phyloP scores from a whole-genome alignment of 2,797 vertebrate genomes.

The Geotrypetes seraphini region DNA sequence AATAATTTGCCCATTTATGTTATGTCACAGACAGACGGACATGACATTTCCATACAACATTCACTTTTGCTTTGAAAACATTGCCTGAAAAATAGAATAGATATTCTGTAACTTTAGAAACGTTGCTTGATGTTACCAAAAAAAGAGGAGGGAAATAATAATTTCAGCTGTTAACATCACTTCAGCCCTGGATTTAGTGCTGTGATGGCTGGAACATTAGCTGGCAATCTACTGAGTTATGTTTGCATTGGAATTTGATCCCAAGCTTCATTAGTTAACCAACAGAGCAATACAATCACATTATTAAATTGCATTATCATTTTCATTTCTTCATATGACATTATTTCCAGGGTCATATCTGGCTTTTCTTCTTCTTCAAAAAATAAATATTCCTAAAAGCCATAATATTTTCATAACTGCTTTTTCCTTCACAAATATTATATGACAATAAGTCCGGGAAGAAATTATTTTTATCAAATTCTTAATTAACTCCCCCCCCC shows the following conservation, averaged over 20 bases:
- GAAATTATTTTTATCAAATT: not conserved
- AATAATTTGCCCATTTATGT: too few species aligned
- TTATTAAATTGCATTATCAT: slow-evolving; percentile 23
- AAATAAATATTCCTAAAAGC: slow-evolving; percentile 7
- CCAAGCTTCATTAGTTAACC: slow-evolving; percentile 34
- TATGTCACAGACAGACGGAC: too few species aligned
- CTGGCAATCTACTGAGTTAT: slow-evolving; percentile 6
- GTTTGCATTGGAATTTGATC: slow-evolving; percentile 21
- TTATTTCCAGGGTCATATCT: slow-evolving; percentile 3
- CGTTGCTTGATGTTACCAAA: too few species aligned
- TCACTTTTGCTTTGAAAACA: too few species aligned
- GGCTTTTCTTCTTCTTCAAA: too few species aligned
- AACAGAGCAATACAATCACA: slow-evolving; percentile 22
- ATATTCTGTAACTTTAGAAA: too few species aligned
- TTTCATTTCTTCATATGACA: slow-evolving; percentile 23
- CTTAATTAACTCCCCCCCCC: too few species aligned
- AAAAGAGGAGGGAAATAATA: too few species aligned
- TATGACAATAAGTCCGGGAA: too few species aligned
- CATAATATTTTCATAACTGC: slow-evolving; percentile 1
- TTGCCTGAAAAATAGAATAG: too few species aligned
- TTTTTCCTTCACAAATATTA: not conserved
- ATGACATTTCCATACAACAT: too few species aligned
- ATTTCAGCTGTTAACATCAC: too few species aligned
- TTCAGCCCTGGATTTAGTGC: not conserved
- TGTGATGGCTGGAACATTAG: not conserved